Evolutionary conservation across 2,888 invertebrate genomes (phyloP), one percentile per base, ranked within the genome.

Genomic region (Volucella inflata): DNA sequence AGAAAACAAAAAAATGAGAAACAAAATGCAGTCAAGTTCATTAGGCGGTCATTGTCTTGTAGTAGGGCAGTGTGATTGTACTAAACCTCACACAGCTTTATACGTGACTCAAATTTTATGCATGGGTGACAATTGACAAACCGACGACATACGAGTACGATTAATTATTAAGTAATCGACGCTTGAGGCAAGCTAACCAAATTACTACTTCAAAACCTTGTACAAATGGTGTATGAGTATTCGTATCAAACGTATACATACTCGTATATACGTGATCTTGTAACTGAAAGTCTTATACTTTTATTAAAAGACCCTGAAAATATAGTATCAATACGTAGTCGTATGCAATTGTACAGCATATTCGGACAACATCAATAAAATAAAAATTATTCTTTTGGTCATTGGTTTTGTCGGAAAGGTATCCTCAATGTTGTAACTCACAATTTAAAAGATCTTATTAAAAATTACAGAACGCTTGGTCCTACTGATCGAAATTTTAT

Each of bases 21-120:
- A 10, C n/a, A 60, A 44, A 62, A n/a, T n/a, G 44, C 21, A 46
- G 10, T n/a, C 44, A 44, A 64, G 46, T 48, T 64, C 48, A 48
- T 48, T 30, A 30, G 30, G 30, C 30, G 30, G 30, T 6, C 30
- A 30, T 30, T 30, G 30, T 30, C 30, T 30, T 48, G 36, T 1
- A 64, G 16, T 64, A 12, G 48, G 14, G 48, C 14, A 64, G 48
- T 46, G 2, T 16, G 14, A 46, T 2, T 9, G 1, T n/a, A 30
- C 62, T 46, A 46, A 8, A 9, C 14, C 11, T 21, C 21, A 16
- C 30, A 30, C 30, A 44, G 59, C 30, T 60, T 4, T 21, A 14
- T 1, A 36, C 16, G 30, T 3, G n/a, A 44, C 44, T 60, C 12
- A 21, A n/a, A 10, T 8, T 17, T 21, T 21, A 30, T 40, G 42